Evolutionary conservation across 2,797 vertebrate species (phyloP).

Genomic region (Sebastes nivosus): DNA sequence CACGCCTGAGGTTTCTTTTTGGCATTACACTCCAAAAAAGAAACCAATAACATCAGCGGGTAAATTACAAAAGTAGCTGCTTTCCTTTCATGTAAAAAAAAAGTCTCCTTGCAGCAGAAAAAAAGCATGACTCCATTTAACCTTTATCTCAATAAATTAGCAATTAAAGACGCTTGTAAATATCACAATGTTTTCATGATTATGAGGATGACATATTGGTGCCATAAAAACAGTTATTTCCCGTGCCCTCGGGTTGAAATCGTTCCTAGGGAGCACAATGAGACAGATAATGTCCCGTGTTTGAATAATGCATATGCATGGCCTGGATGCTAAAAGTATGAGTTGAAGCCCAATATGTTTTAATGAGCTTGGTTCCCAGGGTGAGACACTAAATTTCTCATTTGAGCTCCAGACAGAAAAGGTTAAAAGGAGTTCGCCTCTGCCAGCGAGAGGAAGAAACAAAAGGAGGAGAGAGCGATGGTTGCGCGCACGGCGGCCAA

Average conservation of each 20-base stretch:
- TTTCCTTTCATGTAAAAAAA: background rate
- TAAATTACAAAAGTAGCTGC: background rate
- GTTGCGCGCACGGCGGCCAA: background rate
- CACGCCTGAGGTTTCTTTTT: conserved; percentile 7
- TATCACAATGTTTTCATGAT: conserved; percentile 17
- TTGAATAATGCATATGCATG: conserved; percentile 73
- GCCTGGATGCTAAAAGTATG: conserved; percentile 48
- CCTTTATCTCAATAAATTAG: conserved; percentile 13
- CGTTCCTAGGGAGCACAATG: conserved; percentile 18
- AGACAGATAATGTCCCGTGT: conserved; percentile 50
- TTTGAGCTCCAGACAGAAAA: conserved; percentile 62
- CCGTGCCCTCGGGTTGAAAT: conserved; percentile 23
- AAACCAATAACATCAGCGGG: background rate
- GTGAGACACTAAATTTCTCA: conserved; percentile 64
- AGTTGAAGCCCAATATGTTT: conserved; percentile 57
- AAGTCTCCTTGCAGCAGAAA: background rate
- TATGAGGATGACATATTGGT: conserved; percentile 1
- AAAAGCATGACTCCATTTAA: conserved; percentile 7
- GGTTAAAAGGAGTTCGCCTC: conserved; percentile 54
- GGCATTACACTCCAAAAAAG: background rate
- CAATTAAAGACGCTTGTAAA: background rate
- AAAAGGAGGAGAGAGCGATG: conserved; percentile 2
- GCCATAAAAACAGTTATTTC: conserved; percentile 1
- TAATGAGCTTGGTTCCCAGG: conserved; percentile 67
- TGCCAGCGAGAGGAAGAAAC: conserved; percentile 16